A percentile compares a stretch with the other conserved stretches of the same genome.
Evolutionary conservation across 2,888 invertebrate genomes (phyloP).

Genomic region (Parascotia fuliginaria): DNA sequence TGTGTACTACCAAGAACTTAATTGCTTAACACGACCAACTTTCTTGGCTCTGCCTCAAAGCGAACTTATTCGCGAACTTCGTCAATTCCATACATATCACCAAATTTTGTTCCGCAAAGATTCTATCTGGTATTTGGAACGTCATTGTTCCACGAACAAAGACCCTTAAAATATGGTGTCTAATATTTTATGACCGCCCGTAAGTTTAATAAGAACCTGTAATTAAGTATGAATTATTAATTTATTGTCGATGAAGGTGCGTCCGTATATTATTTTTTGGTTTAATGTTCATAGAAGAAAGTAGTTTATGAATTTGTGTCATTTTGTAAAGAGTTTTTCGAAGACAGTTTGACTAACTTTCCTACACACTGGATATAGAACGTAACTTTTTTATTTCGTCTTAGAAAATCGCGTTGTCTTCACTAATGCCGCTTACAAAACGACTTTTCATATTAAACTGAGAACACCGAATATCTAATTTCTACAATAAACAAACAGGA

Average conservation of each 20-base stretch:
- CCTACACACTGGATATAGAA: too few relatives aligned
- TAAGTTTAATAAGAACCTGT: slow-evolving; percentile 25
- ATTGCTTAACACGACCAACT: slow-evolving; percentile 41
- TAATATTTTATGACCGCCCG: slow-evolving; percentile 34
- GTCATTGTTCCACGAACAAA: slow-evolving; percentile 42
- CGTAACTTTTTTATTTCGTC: too few relatives aligned
- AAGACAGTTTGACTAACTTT: too few relatives aligned
- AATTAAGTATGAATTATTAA: slow-evolving; percentile 36
- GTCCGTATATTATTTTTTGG: slow-evolving; percentile 21
- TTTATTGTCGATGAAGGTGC: slow-evolving; percentile 40
- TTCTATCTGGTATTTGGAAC: slow-evolving; percentile 30
- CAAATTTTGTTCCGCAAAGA: slow-evolving; percentile 32
- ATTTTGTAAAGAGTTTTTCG: too few relatives aligned
- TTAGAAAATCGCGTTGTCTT: neutral
- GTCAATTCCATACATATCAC: slow-evolving; percentile 40
- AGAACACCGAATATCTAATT: neutral
- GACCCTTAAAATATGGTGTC: slow-evolving; percentile 43
- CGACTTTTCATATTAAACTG: neutral
- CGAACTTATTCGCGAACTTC: slow-evolving; percentile 37
- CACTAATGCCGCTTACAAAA: neutral
- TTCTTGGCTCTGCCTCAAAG: slow-evolving; percentile 41
- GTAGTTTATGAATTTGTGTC: neutral
- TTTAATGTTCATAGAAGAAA: slow-evolving; percentile 4
- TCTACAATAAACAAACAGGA: neutral
- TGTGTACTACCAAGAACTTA: slow-evolving; percentile 23